Percentiles rank a stretch among this genome's conserved stretches.
phyloP scores from a whole-genome alignment of 2,888 invertebrate species.

The Panzeria rudis region DNA sequence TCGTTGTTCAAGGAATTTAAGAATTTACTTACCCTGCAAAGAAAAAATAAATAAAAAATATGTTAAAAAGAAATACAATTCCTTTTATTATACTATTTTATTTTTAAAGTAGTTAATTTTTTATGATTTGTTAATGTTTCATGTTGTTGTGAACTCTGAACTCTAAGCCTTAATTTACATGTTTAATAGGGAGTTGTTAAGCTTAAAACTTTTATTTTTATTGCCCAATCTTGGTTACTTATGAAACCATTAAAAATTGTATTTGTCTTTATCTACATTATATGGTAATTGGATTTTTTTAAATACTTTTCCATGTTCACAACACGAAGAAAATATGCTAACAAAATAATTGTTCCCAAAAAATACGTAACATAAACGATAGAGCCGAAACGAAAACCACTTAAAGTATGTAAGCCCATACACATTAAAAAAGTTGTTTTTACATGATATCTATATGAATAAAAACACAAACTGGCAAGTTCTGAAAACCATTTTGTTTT shows the following conservation, averaged over 20 bases:
- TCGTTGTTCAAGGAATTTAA: not conserved
- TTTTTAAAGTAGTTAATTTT: not conserved
- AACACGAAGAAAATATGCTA: not conserved
- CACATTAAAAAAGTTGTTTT: too few species aligned
- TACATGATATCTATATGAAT: too few species aligned
- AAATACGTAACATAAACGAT: not conserved
- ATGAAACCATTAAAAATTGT: not conserved
- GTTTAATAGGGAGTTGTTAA: slow-evolving; percentile 38
- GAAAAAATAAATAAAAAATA: slow-evolving; percentile 19
- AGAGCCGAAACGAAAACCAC: not conserved
- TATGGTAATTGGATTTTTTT: slow-evolving; percentile 44
- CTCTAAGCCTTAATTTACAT: slow-evolving; percentile 5
- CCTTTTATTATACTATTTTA: not conserved
- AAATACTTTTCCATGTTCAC: not conserved
- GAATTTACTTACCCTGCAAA: slow-evolving; percentile 59
- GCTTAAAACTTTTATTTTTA: slow-evolving; percentile 2
- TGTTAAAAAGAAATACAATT: not conserved
- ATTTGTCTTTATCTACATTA: not conserved
- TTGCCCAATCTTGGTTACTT: not conserved
- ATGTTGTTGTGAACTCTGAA: slow-evolving; percentile 5
- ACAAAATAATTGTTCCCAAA: too few species aligned
- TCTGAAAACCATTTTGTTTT: too few species aligned
- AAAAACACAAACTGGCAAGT: too few species aligned
- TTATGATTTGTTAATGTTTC: not conserved
- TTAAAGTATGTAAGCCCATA: not conserved